Evolutionary conservation across 2,113 vertebrate genomes (phyloP).

Genomic region (Pterocles gutturalis): DNA sequence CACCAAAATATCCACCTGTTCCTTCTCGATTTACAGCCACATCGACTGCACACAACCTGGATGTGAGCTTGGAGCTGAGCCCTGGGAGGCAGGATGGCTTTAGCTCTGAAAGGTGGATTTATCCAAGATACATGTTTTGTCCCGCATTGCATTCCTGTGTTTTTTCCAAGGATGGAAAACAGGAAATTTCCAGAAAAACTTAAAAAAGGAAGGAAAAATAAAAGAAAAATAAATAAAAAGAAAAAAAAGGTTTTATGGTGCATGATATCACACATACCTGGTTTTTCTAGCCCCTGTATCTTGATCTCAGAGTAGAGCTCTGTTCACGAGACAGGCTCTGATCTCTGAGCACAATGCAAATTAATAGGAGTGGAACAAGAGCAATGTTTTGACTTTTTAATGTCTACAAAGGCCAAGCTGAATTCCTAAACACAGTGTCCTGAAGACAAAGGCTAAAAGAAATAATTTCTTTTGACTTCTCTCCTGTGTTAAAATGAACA

Average conservation of each 20-base stretch:
- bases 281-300: not conserved
- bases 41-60: fast-evolving
- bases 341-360: not conserved
- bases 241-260: not conserved
- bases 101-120: not conserved
- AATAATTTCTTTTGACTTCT: not conserved
- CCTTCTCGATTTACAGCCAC: fast-evolving
- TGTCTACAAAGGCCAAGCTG: not conserved
- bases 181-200: not conserved
- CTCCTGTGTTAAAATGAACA: not conserved
- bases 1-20: not conserved
- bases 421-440: not conserved
- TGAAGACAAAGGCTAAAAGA: not conserved
- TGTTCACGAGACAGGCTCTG: fast-evolving
- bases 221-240: not conserved
- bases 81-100: not conserved
- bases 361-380: not conserved
- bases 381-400: not conserved
- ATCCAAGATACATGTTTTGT: not conserved
- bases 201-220: not conserved
- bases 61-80: not conserved
- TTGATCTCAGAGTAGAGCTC: not conserved
- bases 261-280: fast-evolving
- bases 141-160: not conserved
- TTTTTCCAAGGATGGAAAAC: not conserved